These are phyloP conservation scores for Albula goreensis DNA, from an alignment of 2,113 vertebrate genomes.

Conservation along the genomic window DNA sequence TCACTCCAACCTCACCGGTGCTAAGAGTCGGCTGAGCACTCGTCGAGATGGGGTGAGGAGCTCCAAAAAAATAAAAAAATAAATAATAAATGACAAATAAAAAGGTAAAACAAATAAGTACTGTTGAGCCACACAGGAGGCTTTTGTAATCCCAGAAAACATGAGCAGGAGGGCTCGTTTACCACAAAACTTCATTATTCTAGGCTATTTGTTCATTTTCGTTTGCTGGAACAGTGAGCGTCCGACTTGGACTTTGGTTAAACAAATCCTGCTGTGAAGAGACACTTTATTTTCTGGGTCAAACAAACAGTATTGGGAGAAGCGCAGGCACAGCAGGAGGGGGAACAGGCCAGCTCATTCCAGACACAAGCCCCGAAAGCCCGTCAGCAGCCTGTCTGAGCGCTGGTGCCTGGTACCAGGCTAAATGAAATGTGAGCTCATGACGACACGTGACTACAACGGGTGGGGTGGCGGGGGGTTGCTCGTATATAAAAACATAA, in stretches of 20 bases:
- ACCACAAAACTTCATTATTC: background rate
- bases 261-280: background rate
- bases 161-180: background rate
- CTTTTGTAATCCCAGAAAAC: background rate
- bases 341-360: constrained; percentile 9
- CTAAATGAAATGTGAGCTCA: background rate
- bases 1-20: background rate
- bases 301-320: background rate
- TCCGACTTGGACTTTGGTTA: constrained; percentile 4
- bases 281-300: background rate
- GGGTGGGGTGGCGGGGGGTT: background rate
- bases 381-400: constrained; percentile 2
- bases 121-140: background rate
- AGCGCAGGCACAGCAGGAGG: background rate
- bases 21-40: background rate
- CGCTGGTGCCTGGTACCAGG: background rate
- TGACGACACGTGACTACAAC: background rate
- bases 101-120: background rate
- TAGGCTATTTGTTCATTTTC: background rate
- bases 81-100: background rate
- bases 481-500: constrained; percentile 1
- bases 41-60: background rate
- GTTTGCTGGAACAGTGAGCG: background rate
- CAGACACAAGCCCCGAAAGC: constrained; percentile 11
- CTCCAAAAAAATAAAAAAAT: background rate